Conservation (phyloP, 2,797 vertebrate species). For the Chelidonichthys spinosus region DNA sequence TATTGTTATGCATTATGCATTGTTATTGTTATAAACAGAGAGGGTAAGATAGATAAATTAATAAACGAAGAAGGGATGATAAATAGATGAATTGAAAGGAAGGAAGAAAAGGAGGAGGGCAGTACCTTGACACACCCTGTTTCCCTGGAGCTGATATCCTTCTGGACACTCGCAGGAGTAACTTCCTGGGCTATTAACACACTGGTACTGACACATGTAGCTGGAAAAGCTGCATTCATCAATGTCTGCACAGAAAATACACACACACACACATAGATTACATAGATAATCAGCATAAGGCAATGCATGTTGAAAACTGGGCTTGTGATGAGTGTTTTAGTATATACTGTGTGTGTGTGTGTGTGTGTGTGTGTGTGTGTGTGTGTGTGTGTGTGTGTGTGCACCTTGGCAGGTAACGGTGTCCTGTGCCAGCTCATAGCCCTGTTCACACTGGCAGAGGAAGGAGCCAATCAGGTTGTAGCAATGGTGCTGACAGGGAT, state of each 20-base stretch:
- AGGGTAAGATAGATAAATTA: slow-evolving; percentile 29
- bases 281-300: not conserved
- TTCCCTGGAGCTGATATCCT: slow-evolving; percentile 94
- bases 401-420: slow-evolving; percentile 93
- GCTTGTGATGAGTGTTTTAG: not conserved
- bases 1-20: no score
- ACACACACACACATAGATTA: slow-evolving; percentile 19
- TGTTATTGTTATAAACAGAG: slow-evolving; percentile 50
- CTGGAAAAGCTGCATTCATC: slow-evolving; percentile 95
- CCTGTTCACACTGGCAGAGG: slow-evolving; percentile 95
- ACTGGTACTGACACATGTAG: slow-evolving; percentile 95
- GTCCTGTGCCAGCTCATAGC: slow-evolving; percentile 92
- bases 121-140: slow-evolving; percentile 95
- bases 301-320: not conserved
- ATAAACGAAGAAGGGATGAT: slow-evolving; percentile 14
- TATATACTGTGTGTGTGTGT: slow-evolving; percentile 10
- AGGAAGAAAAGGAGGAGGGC: slow-evolving; percentile 21
- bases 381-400: not conserved
- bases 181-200: slow-evolving; percentile 92
- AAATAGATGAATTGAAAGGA: slow-evolving; percentile 27
- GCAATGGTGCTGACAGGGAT: slow-evolving; percentile 94
- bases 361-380: not conserved
- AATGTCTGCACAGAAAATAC: slow-evolving; percentile 84
- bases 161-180: slow-evolving; percentile 96
- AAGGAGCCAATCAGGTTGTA: slow-evolving; percentile 96